These are phyloP conservation scores for Papilio demoleus DNA, from an alignment of 2,888 invertebrate species.

Conservation along the genomic window DNA sequence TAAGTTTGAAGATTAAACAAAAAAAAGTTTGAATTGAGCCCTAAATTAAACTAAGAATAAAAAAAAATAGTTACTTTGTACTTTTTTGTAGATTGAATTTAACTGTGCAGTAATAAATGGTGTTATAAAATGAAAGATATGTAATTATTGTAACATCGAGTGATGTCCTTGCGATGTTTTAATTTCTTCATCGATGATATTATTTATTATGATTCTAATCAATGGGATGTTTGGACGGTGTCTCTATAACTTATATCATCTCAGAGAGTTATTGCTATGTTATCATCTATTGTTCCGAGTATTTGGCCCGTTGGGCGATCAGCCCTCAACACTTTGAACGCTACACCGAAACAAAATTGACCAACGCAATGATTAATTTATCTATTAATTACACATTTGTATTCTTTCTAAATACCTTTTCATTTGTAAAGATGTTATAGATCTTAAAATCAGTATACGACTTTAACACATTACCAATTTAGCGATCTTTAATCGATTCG, in stretches of 20 bases:
- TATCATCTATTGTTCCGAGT: conserved; percentile 67
- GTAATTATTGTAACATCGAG: conserved; percentile 24
- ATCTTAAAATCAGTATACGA: no score
- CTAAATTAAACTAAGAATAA: no score
- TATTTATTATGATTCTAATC: conserved; percentile 65
- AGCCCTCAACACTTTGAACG: conserved; percentile 54
- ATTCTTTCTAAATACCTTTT: no score
- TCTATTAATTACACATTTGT: no score
- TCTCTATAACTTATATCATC: conserved; percentile 68
- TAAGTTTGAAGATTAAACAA: no score
- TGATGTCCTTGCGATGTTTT: conserved; percentile 31
- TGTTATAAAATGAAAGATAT: conserved; percentile 22
- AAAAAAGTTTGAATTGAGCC: no score
- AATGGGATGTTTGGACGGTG: conserved; percentile 70
- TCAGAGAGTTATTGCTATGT: conserved; percentile 59
- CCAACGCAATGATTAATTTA: not conserved
- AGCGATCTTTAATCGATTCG: no score
- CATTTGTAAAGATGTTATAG: no score
- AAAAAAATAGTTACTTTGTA: no score
- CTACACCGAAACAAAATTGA: conserved; percentile 25
- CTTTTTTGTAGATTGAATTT: not conserved
- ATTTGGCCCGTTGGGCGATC: conserved; percentile 51
- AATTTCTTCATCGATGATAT: conserved; percentile 37
- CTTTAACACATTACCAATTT: no score
- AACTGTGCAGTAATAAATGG: not conserved